Conservation (phyloP, 2,797 vertebrate species). For the Brotula barbata region DNA sequence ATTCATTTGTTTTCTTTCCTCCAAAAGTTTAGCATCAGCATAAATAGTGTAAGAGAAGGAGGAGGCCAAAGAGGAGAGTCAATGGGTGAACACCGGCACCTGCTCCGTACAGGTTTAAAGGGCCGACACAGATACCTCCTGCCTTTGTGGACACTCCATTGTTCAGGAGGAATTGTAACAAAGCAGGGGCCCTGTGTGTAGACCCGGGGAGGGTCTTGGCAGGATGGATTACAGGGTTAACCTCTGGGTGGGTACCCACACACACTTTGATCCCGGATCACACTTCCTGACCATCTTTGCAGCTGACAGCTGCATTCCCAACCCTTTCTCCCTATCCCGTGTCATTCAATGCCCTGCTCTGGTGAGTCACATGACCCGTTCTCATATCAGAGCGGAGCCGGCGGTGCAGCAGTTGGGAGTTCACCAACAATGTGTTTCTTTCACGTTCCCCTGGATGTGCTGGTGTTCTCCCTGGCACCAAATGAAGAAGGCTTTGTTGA, state of each 20-base stretch:
- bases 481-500: conserved; percentile 49
- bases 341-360: conserved; percentile 34
- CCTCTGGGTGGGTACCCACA: conserved; percentile 22
- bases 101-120: conserved; percentile 11
- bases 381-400: conserved; percentile 5
- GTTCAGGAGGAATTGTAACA: conserved; percentile 50
- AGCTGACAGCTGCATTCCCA: conserved; percentile 46
- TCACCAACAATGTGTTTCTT: conserved; percentile 34
- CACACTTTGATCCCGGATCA: conserved; percentile 62
- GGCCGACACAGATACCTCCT: conserved; percentile 35
- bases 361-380: conserved; percentile 44
- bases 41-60: background rate
- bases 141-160: conserved; percentile 37
- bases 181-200: conserved; percentile 43
- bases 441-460: conserved; percentile 39
- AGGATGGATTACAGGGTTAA: conserved; percentile 59
- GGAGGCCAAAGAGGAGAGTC: background rate
- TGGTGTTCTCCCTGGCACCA: conserved; percentile 29
- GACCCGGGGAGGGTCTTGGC: conserved; percentile 19
- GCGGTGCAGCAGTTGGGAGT: conserved; percentile 16
- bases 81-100: background rate
- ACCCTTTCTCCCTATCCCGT: conserved; percentile 1
- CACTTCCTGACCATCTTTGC: conserved; percentile 50
- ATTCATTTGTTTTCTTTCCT: background rate
- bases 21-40: conserved; percentile 12